Evolutionary conservation across 2,113 vertebrate species (phyloP).

Genomic region (Oxyruncus cristatus): DNA sequence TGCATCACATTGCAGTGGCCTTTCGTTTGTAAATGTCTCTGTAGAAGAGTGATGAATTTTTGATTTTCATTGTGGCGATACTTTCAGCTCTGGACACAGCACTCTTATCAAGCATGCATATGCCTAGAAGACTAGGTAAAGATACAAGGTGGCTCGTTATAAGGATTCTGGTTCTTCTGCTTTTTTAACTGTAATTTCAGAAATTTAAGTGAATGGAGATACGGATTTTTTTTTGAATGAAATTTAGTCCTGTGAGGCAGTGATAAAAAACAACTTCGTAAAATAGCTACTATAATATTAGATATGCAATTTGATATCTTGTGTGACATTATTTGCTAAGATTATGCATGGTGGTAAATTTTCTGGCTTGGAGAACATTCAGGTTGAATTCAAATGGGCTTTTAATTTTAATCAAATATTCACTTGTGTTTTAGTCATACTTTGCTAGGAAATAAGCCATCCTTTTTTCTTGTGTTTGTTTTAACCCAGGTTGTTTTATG

Average conservation of each 20-base stretch:
- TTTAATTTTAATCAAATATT: neutral
- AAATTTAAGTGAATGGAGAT: neutral
- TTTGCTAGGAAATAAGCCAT: neutral
- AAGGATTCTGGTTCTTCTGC: neutral
- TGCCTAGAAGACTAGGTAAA: neutral
- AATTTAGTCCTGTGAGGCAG: neutral
- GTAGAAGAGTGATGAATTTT: neutral
- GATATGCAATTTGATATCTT: neutral
- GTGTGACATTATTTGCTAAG: neutral
- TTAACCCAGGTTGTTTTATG: neutral
- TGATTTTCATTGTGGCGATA: neutral
- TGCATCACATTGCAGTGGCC: neutral
- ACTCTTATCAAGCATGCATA: neutral
- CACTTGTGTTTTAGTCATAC: neutral
- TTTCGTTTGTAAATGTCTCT: neutral
- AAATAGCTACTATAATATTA: neutral
- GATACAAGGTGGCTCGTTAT: neutral
- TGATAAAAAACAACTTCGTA: neutral
- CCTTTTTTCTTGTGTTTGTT: neutral
- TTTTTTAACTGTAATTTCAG: neutral
- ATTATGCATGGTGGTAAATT: neutral
- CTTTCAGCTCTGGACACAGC: neutral
- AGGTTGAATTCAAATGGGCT: neutral
- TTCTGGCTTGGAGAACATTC: neutral
- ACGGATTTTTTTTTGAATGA: neutral